Conservation (phyloP, 2,888 invertebrate genomes). For the Crematogaster levior region DNA sequence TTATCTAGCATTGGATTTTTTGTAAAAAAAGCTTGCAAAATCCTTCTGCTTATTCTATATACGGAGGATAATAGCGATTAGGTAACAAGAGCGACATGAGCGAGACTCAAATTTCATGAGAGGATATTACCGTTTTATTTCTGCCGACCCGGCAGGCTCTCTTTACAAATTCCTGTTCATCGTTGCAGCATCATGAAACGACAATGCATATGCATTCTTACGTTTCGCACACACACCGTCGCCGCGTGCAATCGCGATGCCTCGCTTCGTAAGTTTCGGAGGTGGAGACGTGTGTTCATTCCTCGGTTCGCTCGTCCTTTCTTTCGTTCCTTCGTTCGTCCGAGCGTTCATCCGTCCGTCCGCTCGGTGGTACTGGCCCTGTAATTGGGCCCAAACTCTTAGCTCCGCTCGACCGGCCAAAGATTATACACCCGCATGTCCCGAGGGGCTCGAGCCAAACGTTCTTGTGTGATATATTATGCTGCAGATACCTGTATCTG, state of each 20-base stretch:
- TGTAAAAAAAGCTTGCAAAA: not conserved
- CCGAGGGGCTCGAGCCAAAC: constrained; percentile 82
- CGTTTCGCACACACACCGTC: constrained; percentile 53
- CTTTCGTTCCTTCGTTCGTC: constrained; percentile 54
- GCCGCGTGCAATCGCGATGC: constrained; percentile 77
- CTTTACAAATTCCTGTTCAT: constrained; percentile 69
- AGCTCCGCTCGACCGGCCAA: constrained; percentile 83
- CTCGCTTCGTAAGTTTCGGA: constrained; percentile 74
- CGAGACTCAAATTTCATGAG: constrained; percentile 55
- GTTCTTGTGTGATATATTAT: constrained; percentile 85
- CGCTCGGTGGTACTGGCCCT: constrained; percentile 85
- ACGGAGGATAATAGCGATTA: not conserved
- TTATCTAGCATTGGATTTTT: not conserved
- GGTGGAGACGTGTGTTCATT: constrained; percentile 83
- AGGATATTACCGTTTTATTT: constrained; percentile 72
- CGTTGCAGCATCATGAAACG: constrained; percentile 64
- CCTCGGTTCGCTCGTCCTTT: constrained; percentile 41
- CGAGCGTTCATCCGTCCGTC: constrained; percentile 63
- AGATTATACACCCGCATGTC: constrained; percentile 86
- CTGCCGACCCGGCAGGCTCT: constrained; percentile 62
- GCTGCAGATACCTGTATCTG: constrained; percentile 84
- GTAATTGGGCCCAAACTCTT: constrained; percentile 85
- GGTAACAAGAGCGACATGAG: constrained; percentile 43
- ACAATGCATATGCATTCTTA: constrained; percentile 16
- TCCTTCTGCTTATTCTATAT: not conserved